A percentile compares a stretch with the other conserved stretches of the same genome.
Conservation (phyloP, 2,113 vertebrate species). For the Athene cunicularia region DNA sequence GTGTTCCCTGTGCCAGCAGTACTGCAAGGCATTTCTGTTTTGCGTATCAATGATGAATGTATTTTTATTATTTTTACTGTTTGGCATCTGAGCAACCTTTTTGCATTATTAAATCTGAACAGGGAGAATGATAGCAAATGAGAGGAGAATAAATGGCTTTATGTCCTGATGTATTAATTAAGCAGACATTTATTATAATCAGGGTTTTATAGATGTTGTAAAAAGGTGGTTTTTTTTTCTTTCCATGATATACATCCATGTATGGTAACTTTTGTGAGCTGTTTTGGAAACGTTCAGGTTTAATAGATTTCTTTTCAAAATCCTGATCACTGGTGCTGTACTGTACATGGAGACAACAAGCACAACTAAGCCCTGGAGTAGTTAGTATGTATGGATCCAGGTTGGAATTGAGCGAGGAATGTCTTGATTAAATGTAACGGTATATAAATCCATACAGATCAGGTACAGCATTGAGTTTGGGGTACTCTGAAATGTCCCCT, state of each 20-base stretch:
- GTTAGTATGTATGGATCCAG: neutral
- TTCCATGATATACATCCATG: conserved; percentile 9
- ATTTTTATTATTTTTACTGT: conserved; percentile 78
- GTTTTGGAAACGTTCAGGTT: neutral
- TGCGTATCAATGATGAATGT: conserved; percentile 68
- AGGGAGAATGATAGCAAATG: conserved; percentile 74
- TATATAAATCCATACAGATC: neutral
- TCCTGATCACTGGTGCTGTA: neutral
- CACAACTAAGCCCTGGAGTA: neutral
- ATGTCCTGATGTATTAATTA: conserved; percentile 82
- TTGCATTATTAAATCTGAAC: conserved; percentile 81
- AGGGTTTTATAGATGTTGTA: conserved; percentile 77
- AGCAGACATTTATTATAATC: conserved; percentile 81
- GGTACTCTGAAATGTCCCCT: neutral
- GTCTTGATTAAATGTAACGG: neutral
- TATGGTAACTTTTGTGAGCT: conserved; percentile 41
- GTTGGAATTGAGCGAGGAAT: neutral
- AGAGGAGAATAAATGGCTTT: conserved; percentile 79
- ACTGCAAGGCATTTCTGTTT: conserved; percentile 60
- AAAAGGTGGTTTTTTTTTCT: conserved; percentile 71
- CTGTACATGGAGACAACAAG: neutral
- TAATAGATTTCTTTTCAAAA: neutral
- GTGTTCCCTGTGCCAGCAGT: conserved; percentile 20
- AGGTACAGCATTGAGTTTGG: neutral
- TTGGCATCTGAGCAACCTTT: conserved; percentile 78